Base-by-base conservation (phyloP, 2,113 vertebrate species). In the Pholis gunnellus region DNA sequence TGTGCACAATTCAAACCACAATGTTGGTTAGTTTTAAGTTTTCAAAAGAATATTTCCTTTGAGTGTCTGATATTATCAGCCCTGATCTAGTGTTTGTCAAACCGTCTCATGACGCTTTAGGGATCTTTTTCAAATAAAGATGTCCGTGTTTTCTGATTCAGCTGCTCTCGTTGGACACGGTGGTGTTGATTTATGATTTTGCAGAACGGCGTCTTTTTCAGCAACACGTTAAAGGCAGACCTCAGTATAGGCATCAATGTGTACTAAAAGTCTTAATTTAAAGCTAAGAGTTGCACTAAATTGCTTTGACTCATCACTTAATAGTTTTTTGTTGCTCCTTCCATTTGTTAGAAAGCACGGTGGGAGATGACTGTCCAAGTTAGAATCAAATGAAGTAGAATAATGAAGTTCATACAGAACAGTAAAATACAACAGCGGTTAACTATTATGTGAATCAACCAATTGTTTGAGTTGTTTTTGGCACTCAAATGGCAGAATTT, bases 131-230 rank as follows among this genome's bases (percentile, higher is more conserved):
- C 5, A 63, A 46, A 81, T 71, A 36, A 79, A 79, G 40, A 69
- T 13, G n/a, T 75, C 59, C 1, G 22, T 61, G 44, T 65, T 79
- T 87, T 85, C 34, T 68, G 29, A 60, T 84, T 44, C 83, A 68
- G 65, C 46, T 73, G 72, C 76, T 78, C 60, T 66, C 60, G 57
- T 73, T 75, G 29, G 82, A 83, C 48, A 46, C 22, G 17, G 25
- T 48, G 57, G 13, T 46, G 59, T 50, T 73, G 72, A 78, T 81
- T 66, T 70, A 66, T 70, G 60, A 40, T 38, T 83, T 82, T 48
- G 61, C 27, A 34, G 27, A 66, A 46, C 38, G 44, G 68, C 42
- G 54, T 75, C 52, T 65, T 59, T 83, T 60, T 78, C 70, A 0
- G 13, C 31, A 29, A 10, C 4, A 14, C 29, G 6, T 38, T 6